These are phyloP conservation scores for Athene noctua DNA, from an alignment of 2,113 vertebrate genomes.

Conservation along the genomic window DNA sequence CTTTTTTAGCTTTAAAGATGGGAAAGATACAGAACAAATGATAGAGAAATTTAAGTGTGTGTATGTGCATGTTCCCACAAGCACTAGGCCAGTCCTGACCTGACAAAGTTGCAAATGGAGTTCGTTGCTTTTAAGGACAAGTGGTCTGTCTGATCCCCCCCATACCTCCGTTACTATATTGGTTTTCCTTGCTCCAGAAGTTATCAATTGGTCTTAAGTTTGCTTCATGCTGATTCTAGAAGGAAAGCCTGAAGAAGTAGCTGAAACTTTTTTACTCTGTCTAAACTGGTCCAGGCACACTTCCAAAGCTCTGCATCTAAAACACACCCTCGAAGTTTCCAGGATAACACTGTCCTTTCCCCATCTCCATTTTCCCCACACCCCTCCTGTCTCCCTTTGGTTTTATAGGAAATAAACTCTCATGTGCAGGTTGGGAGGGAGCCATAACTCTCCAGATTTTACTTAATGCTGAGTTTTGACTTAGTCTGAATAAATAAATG, in stretches of 20 bases:
- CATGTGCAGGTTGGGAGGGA: background rate
- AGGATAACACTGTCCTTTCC: background rate
- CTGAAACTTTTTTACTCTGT: background rate
- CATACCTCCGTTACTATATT: background rate
- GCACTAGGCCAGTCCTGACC: background rate
- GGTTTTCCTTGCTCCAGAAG: background rate
- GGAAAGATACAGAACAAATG: background rate
- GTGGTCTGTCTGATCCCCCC: background rate
- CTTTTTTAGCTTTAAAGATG: background rate
- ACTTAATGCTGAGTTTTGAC: background rate
- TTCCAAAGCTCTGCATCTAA: background rate
- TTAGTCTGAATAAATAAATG: background rate
- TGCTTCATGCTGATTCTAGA: background rate
- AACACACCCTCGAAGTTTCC: background rate
- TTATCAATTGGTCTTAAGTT: background rate
- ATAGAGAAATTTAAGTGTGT: background rate
- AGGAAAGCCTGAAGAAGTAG: background rate
- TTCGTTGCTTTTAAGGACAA: background rate
- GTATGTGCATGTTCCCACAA: background rate
- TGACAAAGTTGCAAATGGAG: background rate
- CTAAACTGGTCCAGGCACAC: rapidly evolving
- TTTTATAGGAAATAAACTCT: background rate
- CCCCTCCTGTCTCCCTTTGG: background rate
- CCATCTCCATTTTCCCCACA: background rate
- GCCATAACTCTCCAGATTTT: background rate